phyloP scores from a whole-genome alignment of 2,888 invertebrate genomes.

The Junonia oenone region DNA sequence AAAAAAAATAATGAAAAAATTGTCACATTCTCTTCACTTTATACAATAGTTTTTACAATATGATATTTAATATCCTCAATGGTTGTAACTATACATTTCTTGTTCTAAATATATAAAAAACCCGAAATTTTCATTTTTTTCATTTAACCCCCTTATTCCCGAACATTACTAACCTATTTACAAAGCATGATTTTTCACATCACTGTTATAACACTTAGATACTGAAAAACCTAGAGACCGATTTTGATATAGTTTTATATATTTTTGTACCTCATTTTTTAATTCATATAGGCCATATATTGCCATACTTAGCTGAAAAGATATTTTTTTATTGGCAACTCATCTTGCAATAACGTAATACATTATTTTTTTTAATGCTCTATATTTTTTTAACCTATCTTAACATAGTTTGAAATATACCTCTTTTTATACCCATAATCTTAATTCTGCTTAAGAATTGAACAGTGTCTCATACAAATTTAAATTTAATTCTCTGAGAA shows the following conservation, averaged over 20 bases:
- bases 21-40: constrained; percentile 79
- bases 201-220: neutral
- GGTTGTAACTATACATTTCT: constrained; percentile 81
- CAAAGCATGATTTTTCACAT: neutral
- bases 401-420: too few relatives aligned
- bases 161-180: neutral
- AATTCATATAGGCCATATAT: too few relatives aligned
- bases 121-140: constrained; percentile 50
- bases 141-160: constrained; percentile 17
- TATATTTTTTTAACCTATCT: too few relatives aligned
- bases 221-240: neutral
- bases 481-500: too few relatives aligned
- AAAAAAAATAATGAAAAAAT: constrained; percentile 65
- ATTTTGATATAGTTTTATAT: neutral
- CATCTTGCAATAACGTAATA: too few relatives aligned
- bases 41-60: constrained; percentile 81
- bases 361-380: too few relatives aligned
- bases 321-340: too few relatives aligned
- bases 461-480: too few relatives aligned
- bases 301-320: too few relatives aligned
- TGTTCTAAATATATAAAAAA: constrained; percentile 81
- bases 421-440: too few relatives aligned
- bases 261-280: too few relatives aligned
- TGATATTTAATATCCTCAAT: constrained; percentile 81
- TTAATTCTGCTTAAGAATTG: too few relatives aligned